Evolutionary conservation across 2,113 vertebrate species (phyloP), one percentile per base, ranked within the genome.

Genomic region (Phalacrocorax pelagicus): DNA sequence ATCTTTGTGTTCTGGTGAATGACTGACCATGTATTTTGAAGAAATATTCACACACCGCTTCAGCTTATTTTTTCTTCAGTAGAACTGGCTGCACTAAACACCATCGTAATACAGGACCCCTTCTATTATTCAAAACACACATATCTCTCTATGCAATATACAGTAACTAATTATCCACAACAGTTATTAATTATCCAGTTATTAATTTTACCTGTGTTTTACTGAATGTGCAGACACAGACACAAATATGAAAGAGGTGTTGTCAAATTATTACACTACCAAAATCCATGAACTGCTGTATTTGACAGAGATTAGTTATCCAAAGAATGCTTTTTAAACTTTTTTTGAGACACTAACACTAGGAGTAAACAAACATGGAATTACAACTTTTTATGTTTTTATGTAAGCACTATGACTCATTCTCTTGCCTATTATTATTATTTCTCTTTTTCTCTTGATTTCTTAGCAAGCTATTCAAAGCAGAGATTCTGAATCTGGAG

Each of bases 101-200:
- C 11, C 6, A 4, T 67, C 30, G 11, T 20, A 62, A 87, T n/a
- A 75, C 0, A 49, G 21, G 7, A 22, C 5, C 12, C 1, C 27
- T 20, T 4, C 8, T 20, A 3, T 20, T 71, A 61, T 20, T 69
- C 44, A 55, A 51, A 80, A 65, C 11, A 42, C 4, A 5, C 5
- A 0, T 32, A 23, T 19, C 8, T 69, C 44, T 14, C 47, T 29
- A 70, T 32, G 24, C 16, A 49, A 49, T 21, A 29, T 8, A 12
- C 3, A 66, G 9, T 78, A 49, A 57, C 19, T 92, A 61, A 74
- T 81, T 67, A 71, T 36, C 51, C 34, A 54, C 38, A 38, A 38
- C 38, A 38, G 8, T 78, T 52, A 57, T 21, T 92, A 61, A 74
- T 81, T 67, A 71, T 36, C 47, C 34, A 54, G 19, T 40, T 70